Base-by-base conservation (phyloP, 1,140 invertebrate species). In the Drosophila miranda region DNA sequence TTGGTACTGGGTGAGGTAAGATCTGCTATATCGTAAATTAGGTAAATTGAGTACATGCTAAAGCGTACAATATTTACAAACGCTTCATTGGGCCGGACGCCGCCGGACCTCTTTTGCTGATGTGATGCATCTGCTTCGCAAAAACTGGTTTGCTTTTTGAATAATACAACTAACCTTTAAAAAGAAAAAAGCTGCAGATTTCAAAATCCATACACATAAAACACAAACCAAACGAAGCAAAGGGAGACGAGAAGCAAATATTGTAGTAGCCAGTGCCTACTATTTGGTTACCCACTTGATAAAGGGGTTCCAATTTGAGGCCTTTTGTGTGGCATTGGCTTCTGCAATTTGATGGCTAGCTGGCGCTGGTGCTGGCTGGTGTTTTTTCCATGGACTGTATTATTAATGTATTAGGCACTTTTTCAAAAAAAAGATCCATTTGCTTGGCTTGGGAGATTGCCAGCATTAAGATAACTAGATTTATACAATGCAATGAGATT, bases 81-180 rank as follows among this genome's bases (percentile, higher is more conserved):
- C 6, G 55, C 55, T 52, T 34, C 11, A 52, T 34, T 66, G 54
- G 52, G 66, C 42, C 41, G 16, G 42, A 16, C 42, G 16, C 44
- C 60, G 67, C 68, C 58, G 68, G 70, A 73, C 60, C 70, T 73
- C 70, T 74, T 64, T 73, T 49, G 72, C 71, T 43, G 62, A 68
- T 63, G 64, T 68, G 64, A 50, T 68, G 64, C 62, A 67, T 48
- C 58, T 58, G 16, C 38, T 16, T 28, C 45, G 30, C 61, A 68
- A 75, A 75, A 76, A 76, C 73, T 55, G 72, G 73, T 76, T 76
- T 75, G 53, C 57, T 75, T 61, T 76, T 76, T 76, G 61, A 76
- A 76, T 76, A 76, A 69, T 75, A 69, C 73, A 76, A 76, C 73
- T 76, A 76, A 76, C 73, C 73, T 76, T 76, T 76, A 44, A 56